phyloP scores from a whole-genome alignment of 2,888 invertebrate species.

The Hypercompe scribonia region DNA sequence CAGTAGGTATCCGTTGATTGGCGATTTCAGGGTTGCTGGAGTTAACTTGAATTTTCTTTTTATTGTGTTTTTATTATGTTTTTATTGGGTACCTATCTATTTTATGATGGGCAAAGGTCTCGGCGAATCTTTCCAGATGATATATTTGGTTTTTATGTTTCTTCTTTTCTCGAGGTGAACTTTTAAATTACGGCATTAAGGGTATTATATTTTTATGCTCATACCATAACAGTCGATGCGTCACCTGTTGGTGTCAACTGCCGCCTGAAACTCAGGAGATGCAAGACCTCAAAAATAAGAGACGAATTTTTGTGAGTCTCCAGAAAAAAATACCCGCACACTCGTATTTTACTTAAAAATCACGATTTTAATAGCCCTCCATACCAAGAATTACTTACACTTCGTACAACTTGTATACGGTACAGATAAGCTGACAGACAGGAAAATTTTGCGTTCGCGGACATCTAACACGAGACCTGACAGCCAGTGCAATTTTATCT shows the following conservation, averaged over 20 bases:
- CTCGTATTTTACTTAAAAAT: not conserved
- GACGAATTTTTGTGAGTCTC: too few relatives aligned
- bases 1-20: conserved; percentile 57
- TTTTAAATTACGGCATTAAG: not conserved
- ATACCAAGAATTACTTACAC: not conserved
- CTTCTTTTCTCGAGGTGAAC: conserved; percentile 15
- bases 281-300: not conserved
- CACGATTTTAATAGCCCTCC: not conserved
- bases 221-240: not conserved
- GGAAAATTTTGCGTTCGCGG: conserved; percentile 2
- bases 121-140: conserved; percentile 41
- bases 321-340: too few relatives aligned
- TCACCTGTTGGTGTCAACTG: not conserved
- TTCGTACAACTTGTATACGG: not conserved
- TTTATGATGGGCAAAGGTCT: conserved; percentile 45
- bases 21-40: conserved; percentile 51
- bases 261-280: not conserved
- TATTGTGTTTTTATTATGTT: conserved; percentile 49
- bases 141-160: conserved; percentile 33
- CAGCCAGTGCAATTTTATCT: conserved; percentile 1
- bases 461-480: conserved; percentile 10
- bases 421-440: conserved; percentile 20
- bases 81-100: conserved; percentile 51
- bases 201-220: not conserved
- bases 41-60: conserved; percentile 50